A percentile compares a stretch with the other conserved stretches of the same genome.
These are phyloP conservation scores for Peromyscus melanophrys DNA, from an alignment of 2,797 vertebrate species.

Conservation along the genomic window DNA sequence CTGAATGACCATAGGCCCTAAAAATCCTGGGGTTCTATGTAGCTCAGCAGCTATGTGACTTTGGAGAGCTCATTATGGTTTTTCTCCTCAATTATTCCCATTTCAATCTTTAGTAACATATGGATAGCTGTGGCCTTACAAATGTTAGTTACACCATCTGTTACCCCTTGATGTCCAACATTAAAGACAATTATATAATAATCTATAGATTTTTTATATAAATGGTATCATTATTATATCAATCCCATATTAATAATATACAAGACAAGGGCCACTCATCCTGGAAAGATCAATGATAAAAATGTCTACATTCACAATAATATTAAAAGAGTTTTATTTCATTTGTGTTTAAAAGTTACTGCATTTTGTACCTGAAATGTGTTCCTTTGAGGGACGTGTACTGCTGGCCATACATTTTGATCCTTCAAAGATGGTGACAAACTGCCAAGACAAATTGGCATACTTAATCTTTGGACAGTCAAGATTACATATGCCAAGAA, in stretches of 20 bases:
- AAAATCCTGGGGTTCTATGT: neutral
- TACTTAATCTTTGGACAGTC: neutral
- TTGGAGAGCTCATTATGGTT: neutral
- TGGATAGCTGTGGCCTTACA: neutral
- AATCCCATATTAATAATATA: neutral
- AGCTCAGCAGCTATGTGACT: neutral
- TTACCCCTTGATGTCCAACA: neutral
- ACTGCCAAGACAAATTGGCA: conserved; percentile 73
- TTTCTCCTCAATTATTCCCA: neutral
- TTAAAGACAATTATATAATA: neutral
- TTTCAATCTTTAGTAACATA: conserved; percentile 30
- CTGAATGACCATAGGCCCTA: neutral
- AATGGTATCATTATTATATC: neutral
- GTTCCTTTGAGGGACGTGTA: conserved; percentile 7
- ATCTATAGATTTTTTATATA: neutral
- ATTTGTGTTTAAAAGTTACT: neutral
- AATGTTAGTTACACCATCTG: neutral
- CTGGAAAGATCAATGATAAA: neutral
- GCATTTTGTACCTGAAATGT: conserved; percentile 63
- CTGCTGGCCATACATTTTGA: neutral
- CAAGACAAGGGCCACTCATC: neutral
- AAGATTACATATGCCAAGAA: neutral
- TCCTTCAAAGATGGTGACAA: conserved; percentile 69
- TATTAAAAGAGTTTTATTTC: neutral
- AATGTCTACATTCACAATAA: neutral